Evolutionary conservation across 2,797 vertebrate genomes (phyloP).

Genomic region (Chrosomus eos): DNA sequence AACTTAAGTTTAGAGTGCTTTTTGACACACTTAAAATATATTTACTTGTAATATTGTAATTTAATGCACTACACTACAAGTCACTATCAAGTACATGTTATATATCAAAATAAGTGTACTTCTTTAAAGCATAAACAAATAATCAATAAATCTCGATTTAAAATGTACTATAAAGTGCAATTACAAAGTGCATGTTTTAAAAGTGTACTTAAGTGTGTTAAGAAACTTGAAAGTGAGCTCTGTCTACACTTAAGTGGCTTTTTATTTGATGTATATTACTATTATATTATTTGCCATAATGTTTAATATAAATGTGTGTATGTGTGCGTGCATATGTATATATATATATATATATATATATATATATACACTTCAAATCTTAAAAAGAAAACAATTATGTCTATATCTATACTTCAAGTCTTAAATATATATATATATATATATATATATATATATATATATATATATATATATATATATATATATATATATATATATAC

Average conservation of each 20-base stretch:
- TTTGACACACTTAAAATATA: neutral
- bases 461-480: neutral
- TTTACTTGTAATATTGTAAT: neutral
- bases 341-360: too few species aligned
- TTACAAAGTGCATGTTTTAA: neutral
- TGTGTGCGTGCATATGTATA: accelerated
- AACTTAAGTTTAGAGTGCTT: neutral
- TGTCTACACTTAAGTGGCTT: neutral
- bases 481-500: neutral
- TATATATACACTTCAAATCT: too few species aligned
- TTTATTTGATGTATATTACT: neutral
- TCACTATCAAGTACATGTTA: neutral
- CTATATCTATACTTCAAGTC: too few species aligned
- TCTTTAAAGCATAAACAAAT: neutral
- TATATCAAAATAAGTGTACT: neutral
- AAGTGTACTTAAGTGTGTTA: neutral
- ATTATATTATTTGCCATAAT: neutral
- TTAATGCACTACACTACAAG: neutral
- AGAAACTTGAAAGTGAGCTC: neutral
- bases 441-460: neutral
- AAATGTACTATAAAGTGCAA: neutral
- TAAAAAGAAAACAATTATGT: too few species aligned
- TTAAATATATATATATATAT: neutral
- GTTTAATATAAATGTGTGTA: too few species aligned
- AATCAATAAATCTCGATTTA: neutral